phyloP scores from a whole-genome alignment of 2,888 invertebrate genomes.

The Agrochola macilenta region DNA sequence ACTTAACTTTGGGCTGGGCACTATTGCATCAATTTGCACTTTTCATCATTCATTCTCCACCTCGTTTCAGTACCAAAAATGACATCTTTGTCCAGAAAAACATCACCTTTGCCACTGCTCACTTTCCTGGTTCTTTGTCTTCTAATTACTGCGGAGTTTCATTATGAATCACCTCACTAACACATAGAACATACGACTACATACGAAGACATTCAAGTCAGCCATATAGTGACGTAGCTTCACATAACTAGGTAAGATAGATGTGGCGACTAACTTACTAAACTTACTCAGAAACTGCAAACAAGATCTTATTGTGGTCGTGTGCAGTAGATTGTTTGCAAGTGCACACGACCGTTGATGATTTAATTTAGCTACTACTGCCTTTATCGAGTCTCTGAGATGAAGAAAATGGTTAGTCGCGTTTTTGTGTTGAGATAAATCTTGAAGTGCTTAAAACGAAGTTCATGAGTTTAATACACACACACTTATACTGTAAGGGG shows the following conservation, averaged over 20 bases:
- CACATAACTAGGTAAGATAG: conserved; percentile 49
- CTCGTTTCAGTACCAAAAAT: background rate
- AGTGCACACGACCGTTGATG: conserved; percentile 58
- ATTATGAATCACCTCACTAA: background rate
- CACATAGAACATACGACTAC: background rate
- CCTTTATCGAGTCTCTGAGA: conserved; percentile 12
- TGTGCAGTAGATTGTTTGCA: conserved; percentile 54
- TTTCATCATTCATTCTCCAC: background rate
- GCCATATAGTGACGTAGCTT: conserved; percentile 27
- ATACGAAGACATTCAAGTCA: conserved; percentile 28
- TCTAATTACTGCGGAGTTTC: background rate
- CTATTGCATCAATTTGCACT: background rate
- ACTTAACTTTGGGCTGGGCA: background rate
- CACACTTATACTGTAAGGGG: too few species aligned
- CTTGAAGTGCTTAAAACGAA: background rate
- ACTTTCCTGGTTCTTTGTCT: too few species aligned
- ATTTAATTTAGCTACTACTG: conserved; percentile 56
- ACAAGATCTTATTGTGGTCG: conserved; percentile 65
- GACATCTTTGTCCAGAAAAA: background rate
- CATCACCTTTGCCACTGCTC: background rate
- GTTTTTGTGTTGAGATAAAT: background rate
- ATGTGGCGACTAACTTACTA: conserved; percentile 56
- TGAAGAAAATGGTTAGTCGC: background rate
- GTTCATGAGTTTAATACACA: too few species aligned
- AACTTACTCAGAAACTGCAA: conserved; percentile 59